A percentile compares a stretch with the other conserved stretches of the same genome.
These are phyloP conservation scores for Dendrophyllia cribrosa DNA, from an alignment of 64 coral and sea anemone species.

Conservation along the genomic window DNA sequence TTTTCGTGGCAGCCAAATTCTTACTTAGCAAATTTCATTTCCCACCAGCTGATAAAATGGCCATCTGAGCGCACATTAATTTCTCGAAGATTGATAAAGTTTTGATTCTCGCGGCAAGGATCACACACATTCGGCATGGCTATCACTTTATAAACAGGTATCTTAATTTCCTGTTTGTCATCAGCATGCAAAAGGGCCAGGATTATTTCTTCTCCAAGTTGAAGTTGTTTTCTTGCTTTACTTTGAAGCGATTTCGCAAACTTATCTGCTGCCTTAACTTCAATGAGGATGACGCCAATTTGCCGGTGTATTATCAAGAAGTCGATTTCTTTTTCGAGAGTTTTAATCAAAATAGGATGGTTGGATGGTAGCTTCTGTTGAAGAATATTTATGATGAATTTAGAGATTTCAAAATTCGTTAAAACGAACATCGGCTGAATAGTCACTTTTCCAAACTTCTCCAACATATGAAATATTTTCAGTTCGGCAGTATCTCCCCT, in stretches of 20 bases:
- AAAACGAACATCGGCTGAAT: slow-evolving; percentile 44
- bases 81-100: slow-evolving; percentile 13
- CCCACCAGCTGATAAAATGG: not conserved
- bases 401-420: not conserved
- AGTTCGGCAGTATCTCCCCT: slow-evolving; percentile 24
- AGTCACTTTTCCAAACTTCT: slow-evolving; percentile 3
- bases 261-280: not conserved
- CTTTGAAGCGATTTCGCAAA: not conserved
- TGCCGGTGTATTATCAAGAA: slow-evolving; percentile 8
- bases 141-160: slow-evolving; percentile 17
- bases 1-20: not conserved
- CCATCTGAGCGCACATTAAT: not conserved
- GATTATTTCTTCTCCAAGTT: slow-evolving; percentile 1
- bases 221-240: not conserved
- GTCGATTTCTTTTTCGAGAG: slow-evolving; percentile 11
- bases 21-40: not conserved
- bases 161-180: not conserved
- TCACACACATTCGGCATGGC: slow-evolving; percentile 19
- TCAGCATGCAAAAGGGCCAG: not conserved
- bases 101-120: not conserved
- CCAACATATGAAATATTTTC: slow-evolving; percentile 9
- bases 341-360: not conserved
- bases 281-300: slow-evolving; percentile 28
- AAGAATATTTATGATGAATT: slow-evolving; percentile 12
- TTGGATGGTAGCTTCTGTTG: not conserved